Percentiles rank a stretch among this genome's conserved stretches.
Evolutionary conservation across 2,113 vertebrate genomes (phyloP).

Genomic region (Brachionichthys hirsutus): DNA sequence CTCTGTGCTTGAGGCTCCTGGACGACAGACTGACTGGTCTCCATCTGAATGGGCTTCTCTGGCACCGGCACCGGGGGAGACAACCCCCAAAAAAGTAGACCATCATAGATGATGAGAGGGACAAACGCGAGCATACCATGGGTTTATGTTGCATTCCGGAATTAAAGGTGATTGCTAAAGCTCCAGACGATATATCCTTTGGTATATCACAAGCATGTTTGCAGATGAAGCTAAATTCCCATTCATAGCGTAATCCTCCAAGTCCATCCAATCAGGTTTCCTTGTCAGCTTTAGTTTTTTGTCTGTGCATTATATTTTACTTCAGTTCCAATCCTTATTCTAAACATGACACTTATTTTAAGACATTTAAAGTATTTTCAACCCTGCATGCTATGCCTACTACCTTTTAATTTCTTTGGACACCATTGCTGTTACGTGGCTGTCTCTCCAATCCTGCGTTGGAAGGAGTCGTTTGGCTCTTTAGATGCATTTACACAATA

Average conservation of each 20-base stretch:
- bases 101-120: constrained; percentile 31
- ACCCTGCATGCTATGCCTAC: too few species aligned
- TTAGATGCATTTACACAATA: constrained; percentile 11
- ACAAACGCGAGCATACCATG: constrained; percentile 14
- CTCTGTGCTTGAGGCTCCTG: constrained; percentile 65
- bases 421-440: not conserved
- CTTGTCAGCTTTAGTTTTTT: too few species aligned
- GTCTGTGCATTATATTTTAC: too few species aligned
- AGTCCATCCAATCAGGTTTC: too few species aligned
- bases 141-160: constrained; percentile 16
- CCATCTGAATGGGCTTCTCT: constrained; percentile 59
- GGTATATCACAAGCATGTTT: too few species aligned
- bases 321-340: too few species aligned
- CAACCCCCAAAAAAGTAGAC: constrained; percentile 29
- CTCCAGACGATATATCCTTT: constrained; percentile 6
- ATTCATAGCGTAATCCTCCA: too few species aligned
- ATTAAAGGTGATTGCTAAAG: constrained; percentile 2
- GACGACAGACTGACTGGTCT: constrained; percentile 47
- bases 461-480: not conserved
- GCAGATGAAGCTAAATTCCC: too few species aligned
- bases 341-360: too few species aligned
- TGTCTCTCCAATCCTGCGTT: constrained; percentile 8
- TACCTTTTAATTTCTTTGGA: constrained; percentile 1
- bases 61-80: constrained; percentile 39
- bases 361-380: too few species aligned